phyloP scores from a whole-genome alignment of 1,140 invertebrate species.

The Platyura marginata region DNA sequence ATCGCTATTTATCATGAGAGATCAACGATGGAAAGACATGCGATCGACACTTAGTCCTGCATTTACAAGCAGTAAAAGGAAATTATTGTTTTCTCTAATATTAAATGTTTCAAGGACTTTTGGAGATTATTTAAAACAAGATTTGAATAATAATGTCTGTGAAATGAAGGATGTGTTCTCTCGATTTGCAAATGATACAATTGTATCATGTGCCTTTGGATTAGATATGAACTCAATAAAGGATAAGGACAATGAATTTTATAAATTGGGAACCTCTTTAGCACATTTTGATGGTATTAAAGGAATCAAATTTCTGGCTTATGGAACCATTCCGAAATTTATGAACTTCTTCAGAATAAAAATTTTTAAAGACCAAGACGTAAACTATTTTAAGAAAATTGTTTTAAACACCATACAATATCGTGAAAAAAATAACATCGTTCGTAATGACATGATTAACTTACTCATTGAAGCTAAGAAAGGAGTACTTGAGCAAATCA shows the following conservation, averaged over 20 bases:
- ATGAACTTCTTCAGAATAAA: no score
- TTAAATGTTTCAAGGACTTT: constrained; percentile 6
- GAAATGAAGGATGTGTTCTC: constrained; percentile 23
- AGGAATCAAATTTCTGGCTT: constrained; percentile 25
- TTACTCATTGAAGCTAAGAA: no score
- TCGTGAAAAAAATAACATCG: constrained; percentile 26
- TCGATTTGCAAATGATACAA: constrained; percentile 26
- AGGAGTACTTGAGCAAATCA: constrained; percentile 17
- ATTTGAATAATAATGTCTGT: not conserved
- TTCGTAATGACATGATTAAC: no score
- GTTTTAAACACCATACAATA: constrained; percentile 15
- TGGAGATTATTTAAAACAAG: not conserved
- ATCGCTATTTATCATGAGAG: constrained; percentile 27
- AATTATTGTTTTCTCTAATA: not conserved
- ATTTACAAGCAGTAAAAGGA: constrained; percentile 13
- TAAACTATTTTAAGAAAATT: constrained; percentile 32
- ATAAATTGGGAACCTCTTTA: constrained; percentile 24
- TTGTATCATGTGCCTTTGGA: constrained; percentile 27
- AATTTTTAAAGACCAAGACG: constrained; percentile 28
- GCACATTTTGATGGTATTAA: constrained; percentile 25
- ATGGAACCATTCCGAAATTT: no score
- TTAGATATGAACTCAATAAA: constrained; percentile 23
- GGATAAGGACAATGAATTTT: constrained; percentile 28
- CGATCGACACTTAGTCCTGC: constrained; percentile 27
- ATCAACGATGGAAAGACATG: constrained; percentile 28